Base-by-base conservation (phyloP, 2,888 invertebrate species). In the Noctua fimbriata region DNA sequence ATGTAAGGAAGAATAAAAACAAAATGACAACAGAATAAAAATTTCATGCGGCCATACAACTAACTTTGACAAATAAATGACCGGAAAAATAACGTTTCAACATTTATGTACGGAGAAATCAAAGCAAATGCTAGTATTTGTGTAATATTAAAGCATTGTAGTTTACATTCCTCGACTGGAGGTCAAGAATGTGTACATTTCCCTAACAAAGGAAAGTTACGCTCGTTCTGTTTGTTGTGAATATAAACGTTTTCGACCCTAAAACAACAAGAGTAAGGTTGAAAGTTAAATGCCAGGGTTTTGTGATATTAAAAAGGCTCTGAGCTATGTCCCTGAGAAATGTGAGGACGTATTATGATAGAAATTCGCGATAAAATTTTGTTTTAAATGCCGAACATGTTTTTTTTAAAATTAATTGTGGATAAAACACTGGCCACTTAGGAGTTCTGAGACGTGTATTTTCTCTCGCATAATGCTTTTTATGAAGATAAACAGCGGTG, bases 121-220 rank as follows among this genome's bases (percentile, higher is more conserved):
- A 78, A 87, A 85, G 88, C 58, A 76, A 85, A 73, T 73, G 58
- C 82, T 73, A 60, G 73, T 85, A 87, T 85, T 87, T 85, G 75
- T 87, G 63, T 84, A 80, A 69, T 85, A 85, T 85, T 85, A 85
- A 85, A 87, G 82, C 86, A 65, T 75, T 87, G 77, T 87, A 85
- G 86, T 85, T 78, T 75, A 85, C 85, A 85, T 85, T 85, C 82
- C 77, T 55, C 67, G 36, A 85, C 67, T 66, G 66, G 85, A 87
- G 85, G 85, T 85, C 85, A 85, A 85, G 88, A 87, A 85, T 85
- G 88, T 85, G 85, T 87, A 85, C 82, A 81, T 85, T 87, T 85
- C 85, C 76, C 70, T 85, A 85, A 85, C 85, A 85, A 85, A 87
- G 85, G 88, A 87, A 87, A 87, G 88, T 75, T 81, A 77, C 69